Conservation (phyloP, 2,888 invertebrate species). For the Geophilus truncorum region DNA sequence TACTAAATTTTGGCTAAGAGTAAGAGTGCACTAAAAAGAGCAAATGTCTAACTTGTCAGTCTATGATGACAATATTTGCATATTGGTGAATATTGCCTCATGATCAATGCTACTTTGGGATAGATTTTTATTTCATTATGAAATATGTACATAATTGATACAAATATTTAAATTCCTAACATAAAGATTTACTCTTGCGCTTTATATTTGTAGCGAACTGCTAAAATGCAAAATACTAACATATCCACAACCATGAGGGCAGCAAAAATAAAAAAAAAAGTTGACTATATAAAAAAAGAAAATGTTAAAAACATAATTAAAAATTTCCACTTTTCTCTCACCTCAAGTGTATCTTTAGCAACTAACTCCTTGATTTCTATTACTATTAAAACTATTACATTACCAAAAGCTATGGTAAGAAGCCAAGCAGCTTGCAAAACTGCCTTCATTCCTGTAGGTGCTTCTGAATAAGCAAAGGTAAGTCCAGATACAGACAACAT, state of each 20-base stretch:
- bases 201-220: slow-evolving; percentile 42
- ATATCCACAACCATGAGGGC: slow-evolving; percentile 78
- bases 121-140: too few relatives aligned
- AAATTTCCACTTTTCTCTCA: background rate
- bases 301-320: background rate
- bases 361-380: background rate
- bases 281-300: slow-evolving; percentile 56
- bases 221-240: slow-evolving; percentile 69
- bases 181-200: background rate
- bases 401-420: slow-evolving; percentile 47
- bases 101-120: too few relatives aligned
- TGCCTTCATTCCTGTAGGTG: slow-evolving; percentile 49
- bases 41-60: too few relatives aligned
- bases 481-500: slow-evolving; percentile 94
- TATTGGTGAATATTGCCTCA: too few relatives aligned
- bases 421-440: slow-evolving; percentile 49
- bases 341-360: background rate
- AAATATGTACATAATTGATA: too few relatives aligned
- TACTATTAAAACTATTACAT: slow-evolving; percentile 48
- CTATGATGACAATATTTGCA: too few relatives aligned
- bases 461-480: slow-evolving; percentile 77
- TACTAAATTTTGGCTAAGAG: too few relatives aligned
- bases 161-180: too few relatives aligned
- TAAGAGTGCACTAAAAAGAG: too few relatives aligned
- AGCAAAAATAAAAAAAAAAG: slow-evolving; percentile 82